Base-by-base conservation (phyloP, 1,140 invertebrate genomes). In the Palaemon carinicauda region DNA sequence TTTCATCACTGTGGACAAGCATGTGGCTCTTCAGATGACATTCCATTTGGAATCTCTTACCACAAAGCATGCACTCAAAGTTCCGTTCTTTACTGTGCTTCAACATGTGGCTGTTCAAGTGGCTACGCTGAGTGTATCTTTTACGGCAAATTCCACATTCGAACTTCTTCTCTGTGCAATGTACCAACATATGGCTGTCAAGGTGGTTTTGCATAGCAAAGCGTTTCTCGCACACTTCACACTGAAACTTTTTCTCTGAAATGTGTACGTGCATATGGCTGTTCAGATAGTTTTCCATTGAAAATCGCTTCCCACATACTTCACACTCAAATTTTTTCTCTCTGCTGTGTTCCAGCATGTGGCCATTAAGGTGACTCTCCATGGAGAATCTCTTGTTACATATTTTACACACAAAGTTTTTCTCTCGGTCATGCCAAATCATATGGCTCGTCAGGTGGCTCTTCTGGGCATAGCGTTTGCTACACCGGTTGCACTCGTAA, bases 11-110 rank as follows among this genome's bases (percentile, higher is more conserved):
- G 91, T 98, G 97, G 71, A 98, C 98, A 79, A 96, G 93, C 90
- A 96, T 96, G 91, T 98, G 97, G 29, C 97, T 93, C 0, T 97
- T 98, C 56, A 98, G 91, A 90, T 98, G 82, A 14, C 82, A 77
- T 56, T 84, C 82, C 82, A 84, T 84, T 29, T 84, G 75, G 31
- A 77, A 88, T 29, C 80, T 27, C 71, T 88, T 82, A 19, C 87
- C 87, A 29, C 87, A 88, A 4, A 88, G 41, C 50, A 73, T 56
- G 80, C 87, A 88, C 33, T 75, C 80, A 27, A 82, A 80, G 29
- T 80, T 88, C 17, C 75, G 77, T 24, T 89, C 92, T 3, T 92
- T 88, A 29, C 88, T 83, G 80, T 89, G 89, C 27, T 85, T 89
- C 52, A 80, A 21, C 50, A 82, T 87, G 80, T 89, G 89, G 41